Conservation (phyloP, 2,888 invertebrate genomes). For the Pristionchus fissidentatus region DNA sequence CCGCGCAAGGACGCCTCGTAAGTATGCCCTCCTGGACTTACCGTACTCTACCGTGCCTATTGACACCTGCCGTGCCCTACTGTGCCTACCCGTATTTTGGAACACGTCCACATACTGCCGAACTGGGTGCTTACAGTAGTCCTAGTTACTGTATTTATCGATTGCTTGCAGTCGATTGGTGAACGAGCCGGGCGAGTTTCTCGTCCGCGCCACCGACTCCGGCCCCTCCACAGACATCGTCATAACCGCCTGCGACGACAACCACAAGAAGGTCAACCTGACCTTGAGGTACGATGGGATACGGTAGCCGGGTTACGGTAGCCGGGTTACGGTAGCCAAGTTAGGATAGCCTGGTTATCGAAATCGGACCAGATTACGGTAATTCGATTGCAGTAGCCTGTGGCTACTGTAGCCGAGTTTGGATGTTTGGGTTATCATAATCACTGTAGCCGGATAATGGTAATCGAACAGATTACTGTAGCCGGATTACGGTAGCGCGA, state of each 20-base stretch:
- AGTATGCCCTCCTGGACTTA: slow-evolving; percentile 37
- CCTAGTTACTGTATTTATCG: neutral
- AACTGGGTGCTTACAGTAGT: neutral
- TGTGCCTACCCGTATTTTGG: neutral
- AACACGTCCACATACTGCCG: neutral
- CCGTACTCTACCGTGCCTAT: neutral
- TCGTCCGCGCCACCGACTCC: slow-evolving; percentile 61
- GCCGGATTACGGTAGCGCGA: neutral
- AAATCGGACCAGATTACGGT: neutral
- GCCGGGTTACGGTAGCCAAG: neutral
- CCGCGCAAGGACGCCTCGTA: slow-evolving; percentile 59
- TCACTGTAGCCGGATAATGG: neutral
- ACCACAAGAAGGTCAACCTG: slow-evolving; percentile 53
- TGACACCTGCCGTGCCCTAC: neutral
- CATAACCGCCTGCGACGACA: slow-evolving; percentile 51
- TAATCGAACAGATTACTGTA: neutral
- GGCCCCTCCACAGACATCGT: slow-evolving; percentile 52
- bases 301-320: neutral
- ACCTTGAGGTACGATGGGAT: slow-evolving; percentile 43
- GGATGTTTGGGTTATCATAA: neutral
- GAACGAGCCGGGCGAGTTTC: slow-evolving; percentile 57
- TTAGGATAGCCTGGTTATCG: neutral
- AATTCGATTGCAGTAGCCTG: neutral
- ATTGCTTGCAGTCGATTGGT: slow-evolving; percentile 51
- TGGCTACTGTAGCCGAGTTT: neutral